A percentile compares a stretch with the other conserved stretches of the same genome.
phyloP scores from a whole-genome alignment of 2,113 vertebrate genomes.

The Malurus elegans region DNA sequence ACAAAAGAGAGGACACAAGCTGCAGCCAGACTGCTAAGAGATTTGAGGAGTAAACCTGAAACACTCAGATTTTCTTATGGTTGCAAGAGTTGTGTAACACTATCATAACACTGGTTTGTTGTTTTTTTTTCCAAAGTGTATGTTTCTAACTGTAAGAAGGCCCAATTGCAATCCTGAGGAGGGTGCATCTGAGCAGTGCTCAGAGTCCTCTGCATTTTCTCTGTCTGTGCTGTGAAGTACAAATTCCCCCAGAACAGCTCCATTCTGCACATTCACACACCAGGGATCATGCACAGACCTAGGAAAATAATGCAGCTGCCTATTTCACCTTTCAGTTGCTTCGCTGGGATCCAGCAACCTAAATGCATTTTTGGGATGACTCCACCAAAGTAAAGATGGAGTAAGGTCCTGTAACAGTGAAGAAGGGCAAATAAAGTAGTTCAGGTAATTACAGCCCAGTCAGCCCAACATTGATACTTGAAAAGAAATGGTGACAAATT shows the following conservation, averaged over 20 bases:
- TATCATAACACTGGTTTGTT: background rate
- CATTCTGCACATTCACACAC: background rate
- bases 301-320: background rate
- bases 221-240: background rate
- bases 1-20: accelerated
- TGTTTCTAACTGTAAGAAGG: background rate
- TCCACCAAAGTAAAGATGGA: background rate
- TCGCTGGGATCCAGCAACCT: background rate
- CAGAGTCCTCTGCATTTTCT: background rate
- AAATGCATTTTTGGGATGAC: background rate
- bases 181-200: background rate
- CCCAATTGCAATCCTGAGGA: background rate
- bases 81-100: background rate
- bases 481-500: conserved; percentile 1
- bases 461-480: background rate
- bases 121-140: background rate
- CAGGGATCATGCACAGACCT: background rate
- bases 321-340: background rate
- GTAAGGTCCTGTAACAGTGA: accelerated
- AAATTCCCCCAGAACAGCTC: background rate
- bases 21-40: background rate
- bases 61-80: background rate
- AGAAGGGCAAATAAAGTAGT: background rate
- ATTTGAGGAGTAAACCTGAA: background rate
- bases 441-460: background rate